Evolutionary conservation across 1,140 invertebrate species (phyloP), one percentile per base, ranked within the genome.

Genomic region (Panagrolaimus sp.): DNA sequence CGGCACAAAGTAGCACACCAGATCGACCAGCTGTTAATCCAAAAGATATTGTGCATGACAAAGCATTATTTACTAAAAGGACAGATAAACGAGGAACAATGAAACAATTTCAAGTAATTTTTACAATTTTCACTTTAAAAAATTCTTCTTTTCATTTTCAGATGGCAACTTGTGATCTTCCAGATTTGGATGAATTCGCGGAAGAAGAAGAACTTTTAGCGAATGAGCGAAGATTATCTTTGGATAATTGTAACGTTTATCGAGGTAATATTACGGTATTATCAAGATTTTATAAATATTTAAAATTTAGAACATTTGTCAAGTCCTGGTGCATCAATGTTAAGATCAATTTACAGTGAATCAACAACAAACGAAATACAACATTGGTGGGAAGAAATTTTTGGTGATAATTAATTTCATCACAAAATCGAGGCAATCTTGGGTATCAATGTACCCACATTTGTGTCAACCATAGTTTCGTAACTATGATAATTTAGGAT

Each of bases 61-160:
- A 15, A 38, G 32, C 32, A 58, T 43, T 45, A 43, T 32, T 65
- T 26, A 10, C 63, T 26, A 28, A 65, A 47, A 47, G 74, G 47
- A 63, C 17, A 10, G 73, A 75, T 21, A 77, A 67, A 58, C 44
- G 76, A 43, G 44, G 71, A 17, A 76, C 67, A 63, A 45, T 73
- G 46, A 76, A 77, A 65, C 76, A 68, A 45, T 63, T 78, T 48
- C 64, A 78, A 63, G 74, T 78, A 68, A 17, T 43, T 46, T 45
- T 43, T 21, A 46, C 14, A 71, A 24, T 24, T 63, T n/a, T 17
- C 9, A n/a, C 26, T n/a, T 38, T 1, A 2, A 68, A 70, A 68
- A 70, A 70, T 47, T 17, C 10, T 7, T 12, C 12, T 21, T 28
- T 1, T 43, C 5, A 68, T 9, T 9, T 70, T 68, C 28, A 75